A percentile compares a stretch with the other conserved stretches of the same genome.
Evolutionary conservation across 2,888 invertebrate genomes (phyloP).

Genomic region (Rhagium mordax): DNA sequence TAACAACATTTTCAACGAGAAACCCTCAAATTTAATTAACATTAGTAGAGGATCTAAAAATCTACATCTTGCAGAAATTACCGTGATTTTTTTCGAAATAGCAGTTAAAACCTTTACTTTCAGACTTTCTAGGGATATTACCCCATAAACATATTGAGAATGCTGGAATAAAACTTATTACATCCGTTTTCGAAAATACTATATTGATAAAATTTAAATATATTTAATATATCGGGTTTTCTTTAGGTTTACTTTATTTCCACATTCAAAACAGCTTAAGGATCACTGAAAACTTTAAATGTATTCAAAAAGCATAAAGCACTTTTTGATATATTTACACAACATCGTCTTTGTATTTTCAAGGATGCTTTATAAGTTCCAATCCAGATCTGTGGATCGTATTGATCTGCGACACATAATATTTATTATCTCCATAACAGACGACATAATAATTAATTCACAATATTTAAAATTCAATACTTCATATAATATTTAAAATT

Average conservation of each 20-base stretch:
- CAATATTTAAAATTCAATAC: too few species aligned
- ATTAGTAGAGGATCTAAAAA: too few species aligned
- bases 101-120: too few species aligned
- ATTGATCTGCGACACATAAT: neutral
- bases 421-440: neutral
- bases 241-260: constrained; percentile 52
- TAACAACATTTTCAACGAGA: too few species aligned
- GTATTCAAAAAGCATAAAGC: constrained; percentile 60
- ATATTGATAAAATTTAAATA: constrained; percentile 52
- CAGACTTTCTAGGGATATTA: neutral
- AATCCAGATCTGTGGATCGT: neutral
- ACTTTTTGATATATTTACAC: constrained; percentile 58
- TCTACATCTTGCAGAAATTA: too few species aligned
- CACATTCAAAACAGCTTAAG: constrained; percentile 59
- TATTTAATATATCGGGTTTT: constrained; percentile 52
- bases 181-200: constrained; percentile 20
- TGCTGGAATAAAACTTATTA: constrained; percentile 21
- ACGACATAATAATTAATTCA: too few species aligned
- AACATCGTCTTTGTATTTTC: constrained; percentile 43
- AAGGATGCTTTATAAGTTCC: constrained; percentile 32
- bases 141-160: neutral
- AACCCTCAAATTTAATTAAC: too few species aligned
- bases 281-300: constrained; percentile 56
- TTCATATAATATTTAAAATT: too few species aligned
- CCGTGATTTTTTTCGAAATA: too few species aligned